Conservation (phyloP, 2,888 invertebrate genomes). For the Hirudinaria manillensis region DNA sequence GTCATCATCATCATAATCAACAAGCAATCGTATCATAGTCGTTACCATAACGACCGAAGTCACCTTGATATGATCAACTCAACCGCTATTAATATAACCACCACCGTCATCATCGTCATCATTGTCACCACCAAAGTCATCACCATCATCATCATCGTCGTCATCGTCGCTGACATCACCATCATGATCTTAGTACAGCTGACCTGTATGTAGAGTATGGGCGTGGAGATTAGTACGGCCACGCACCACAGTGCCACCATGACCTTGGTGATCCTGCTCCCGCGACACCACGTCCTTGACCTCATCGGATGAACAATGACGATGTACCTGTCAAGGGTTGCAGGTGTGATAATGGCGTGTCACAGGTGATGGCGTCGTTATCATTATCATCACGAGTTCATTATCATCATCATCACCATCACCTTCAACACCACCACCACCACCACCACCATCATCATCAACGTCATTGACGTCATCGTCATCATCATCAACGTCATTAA, state of each 20-base stretch:
- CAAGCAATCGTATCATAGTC: background rate
- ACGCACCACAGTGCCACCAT: slow-evolving; percentile 56
- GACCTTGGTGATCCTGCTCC: slow-evolving; percentile 55
- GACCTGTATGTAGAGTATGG: slow-evolving; percentile 45
- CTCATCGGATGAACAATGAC: slow-evolving; percentile 59
- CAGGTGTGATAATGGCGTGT: background rate
- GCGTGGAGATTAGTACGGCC: slow-evolving; percentile 54
- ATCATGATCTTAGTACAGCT: slow-evolving; percentile 8
- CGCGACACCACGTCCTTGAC: slow-evolving; percentile 57
- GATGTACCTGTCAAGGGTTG: slow-evolving; percentile 54
- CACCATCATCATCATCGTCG: slow-evolving; percentile 24
- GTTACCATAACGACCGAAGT: background rate
- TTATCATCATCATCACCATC: slow-evolving; percentile 4
- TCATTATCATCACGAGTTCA: background rate
- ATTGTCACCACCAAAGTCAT: slow-evolving; percentile 10
- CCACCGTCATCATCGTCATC: background rate
- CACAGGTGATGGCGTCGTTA: background rate
- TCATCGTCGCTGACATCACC: slow-evolving; percentile 22
- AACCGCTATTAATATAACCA: background rate
- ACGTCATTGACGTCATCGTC: slow-evolving; percentile 16
- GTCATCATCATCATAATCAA: background rate
- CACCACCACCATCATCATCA: slow-evolving; percentile 21
- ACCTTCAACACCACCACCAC: background rate
- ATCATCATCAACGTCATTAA: slow-evolving; percentile 21
- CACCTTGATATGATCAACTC: background rate